Conservation (phyloP, 2,113 vertebrate species). For the Proterorhinus semilunaris region DNA sequence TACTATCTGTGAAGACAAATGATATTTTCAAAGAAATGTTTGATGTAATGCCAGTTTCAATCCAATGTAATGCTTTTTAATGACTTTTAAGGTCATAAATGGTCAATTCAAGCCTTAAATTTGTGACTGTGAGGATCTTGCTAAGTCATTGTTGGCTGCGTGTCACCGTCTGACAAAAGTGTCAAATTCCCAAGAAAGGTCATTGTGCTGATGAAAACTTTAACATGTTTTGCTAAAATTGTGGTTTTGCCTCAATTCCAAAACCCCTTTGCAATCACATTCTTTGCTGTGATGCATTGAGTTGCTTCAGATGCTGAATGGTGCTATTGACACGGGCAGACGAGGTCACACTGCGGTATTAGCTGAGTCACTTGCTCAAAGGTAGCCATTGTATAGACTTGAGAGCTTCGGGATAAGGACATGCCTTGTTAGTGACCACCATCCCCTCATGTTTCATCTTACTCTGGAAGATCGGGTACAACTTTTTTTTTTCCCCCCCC, state of each 20-base stretch:
- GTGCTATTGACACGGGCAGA: constrained; percentile 61
- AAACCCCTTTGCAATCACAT: constrained; percentile 6
- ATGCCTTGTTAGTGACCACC: constrained; percentile 16
- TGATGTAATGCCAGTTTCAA: too few species aligned
- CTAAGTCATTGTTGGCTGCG: neutral
- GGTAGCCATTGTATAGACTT: constrained; percentile 64
- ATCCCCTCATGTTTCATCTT: constrained; percentile 56
- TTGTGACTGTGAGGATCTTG: neutral
- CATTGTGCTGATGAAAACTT: neutral
- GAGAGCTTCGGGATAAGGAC: constrained; percentile 31
- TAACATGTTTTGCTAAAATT: neutral
- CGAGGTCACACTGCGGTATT: constrained; percentile 16
- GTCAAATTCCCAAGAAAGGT: neutral
- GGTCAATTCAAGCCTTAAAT: too few species aligned
- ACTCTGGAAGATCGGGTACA: constrained; percentile 33
- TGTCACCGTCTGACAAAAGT: neutral
- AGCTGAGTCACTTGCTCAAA: constrained; percentile 65
- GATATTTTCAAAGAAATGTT: too few species aligned
- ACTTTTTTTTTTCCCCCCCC: constrained; percentile 17
- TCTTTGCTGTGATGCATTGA: constrained; percentile 26
- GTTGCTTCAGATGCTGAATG: constrained; percentile 61
- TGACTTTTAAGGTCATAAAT: too few species aligned
- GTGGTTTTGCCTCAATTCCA: constrained; percentile 16
- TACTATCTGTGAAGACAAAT: too few species aligned
- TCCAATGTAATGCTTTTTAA: too few species aligned